Evolutionary conservation across 2,113 vertebrate genomes (phyloP), one percentile per base, ranked within the genome.

Genomic region (Elanoides forficatus): DNA sequence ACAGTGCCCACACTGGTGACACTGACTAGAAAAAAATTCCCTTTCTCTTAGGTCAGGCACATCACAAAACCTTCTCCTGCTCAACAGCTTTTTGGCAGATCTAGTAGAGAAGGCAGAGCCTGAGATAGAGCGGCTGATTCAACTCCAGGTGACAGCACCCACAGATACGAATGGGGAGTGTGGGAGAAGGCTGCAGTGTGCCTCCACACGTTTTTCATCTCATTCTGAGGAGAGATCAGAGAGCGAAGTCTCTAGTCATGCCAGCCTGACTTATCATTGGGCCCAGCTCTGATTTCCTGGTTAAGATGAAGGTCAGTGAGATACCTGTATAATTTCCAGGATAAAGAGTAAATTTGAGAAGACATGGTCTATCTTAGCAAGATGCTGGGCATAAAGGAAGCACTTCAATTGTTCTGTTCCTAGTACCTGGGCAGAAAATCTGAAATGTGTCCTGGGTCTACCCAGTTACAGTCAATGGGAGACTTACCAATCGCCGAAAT

Each of bases 1-100:
- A 36, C 52, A 60, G 11, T 0, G 0, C 19, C 45, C 22, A 58
- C 17, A 29, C 7, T 0, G 0, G 15, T 74, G 22, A 85, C 43
- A 19, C 7, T 30, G 43, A 45, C 6, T 29, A 71, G 30, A 84
- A 91, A 23, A 36, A 86, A 81, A 81, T 67, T 65, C 47, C 26
- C 22, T 45, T 74, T 11, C 8, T 17, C 34, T 32, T 26, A 34
- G 25, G 15, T 36, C 43, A 72, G 60, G 13, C 19, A 71, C 23
- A 19, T 56, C 62, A 38, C 36, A 79, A 85, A 48, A 53, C 8
- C 67, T 32, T 67, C 38, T 67, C 26, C 48, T 36, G 8, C 53
- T 83, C 58, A 66, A 48, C 36, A 76, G 53, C 13, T 75, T 60
- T 32, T 40, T 53, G 13, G 22, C 3, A 81, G 68, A 70, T 8